Base-by-base conservation (phyloP, 92 coral and sea anemone genomes). In the Muricea muricata region DNA sequence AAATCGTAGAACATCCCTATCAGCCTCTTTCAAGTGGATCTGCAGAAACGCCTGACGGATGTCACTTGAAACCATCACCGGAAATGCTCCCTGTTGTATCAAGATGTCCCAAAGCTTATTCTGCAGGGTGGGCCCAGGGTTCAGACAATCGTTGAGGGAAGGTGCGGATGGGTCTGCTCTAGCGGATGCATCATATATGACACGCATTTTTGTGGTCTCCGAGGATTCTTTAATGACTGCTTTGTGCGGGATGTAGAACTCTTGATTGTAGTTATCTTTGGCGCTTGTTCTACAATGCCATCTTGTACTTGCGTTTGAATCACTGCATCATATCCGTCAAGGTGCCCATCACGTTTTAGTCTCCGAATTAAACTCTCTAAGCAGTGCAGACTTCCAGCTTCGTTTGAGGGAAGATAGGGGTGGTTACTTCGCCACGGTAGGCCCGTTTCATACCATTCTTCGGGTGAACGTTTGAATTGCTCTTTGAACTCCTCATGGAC, bases 391-490 rank as follows among this genome's bases (percentile, higher is more conserved):
- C 73, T 79, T 29, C 69, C 69, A 10, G 31, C 23, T 23, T 54
- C 32, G 83, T 78, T 78, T 47, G 67, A 13, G 15, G 83, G 83
- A 8, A 78, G 45, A 14, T 24, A 37, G 9, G 77, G 34, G 40
- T 80, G 85, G 30, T 80, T 80, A 47, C 85, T 69, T 29, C 75
- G 34, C 77, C 85, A 80, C 50, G 85, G 85, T 58, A 80, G 32
- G 5, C 73, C 75, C 10, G 85, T 80, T 25, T 80, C 77, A 41
- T 80, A 80, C 85, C 85, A 80, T 37, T 77, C 85, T 25, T 80
- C 78, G 33, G 63, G 18, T 31, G 40, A 42, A 15, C 77, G 57
- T 24, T 33, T n/a, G 32, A 81, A 58, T 20, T 81, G 85, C 34
- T 81, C 77, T 60, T 81, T 81, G 74, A 81, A 81, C 30, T 80